Conservation (phyloP, 2,113 vertebrate species). For the Suncus etruscus region DNA sequence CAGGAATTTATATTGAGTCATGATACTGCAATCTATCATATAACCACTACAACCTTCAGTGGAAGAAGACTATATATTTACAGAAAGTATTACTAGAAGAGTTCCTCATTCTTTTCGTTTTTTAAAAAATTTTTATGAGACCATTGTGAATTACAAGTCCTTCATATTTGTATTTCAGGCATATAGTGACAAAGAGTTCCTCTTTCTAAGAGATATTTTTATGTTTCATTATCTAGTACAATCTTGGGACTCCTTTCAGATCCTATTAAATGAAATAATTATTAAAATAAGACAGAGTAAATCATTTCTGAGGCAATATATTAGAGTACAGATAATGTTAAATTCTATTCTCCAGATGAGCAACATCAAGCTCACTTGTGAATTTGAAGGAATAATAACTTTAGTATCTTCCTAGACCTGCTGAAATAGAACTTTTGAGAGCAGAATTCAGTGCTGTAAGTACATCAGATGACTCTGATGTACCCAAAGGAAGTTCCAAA, state of each 20-base stretch:
- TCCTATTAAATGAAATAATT: background rate
- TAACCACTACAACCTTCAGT: background rate
- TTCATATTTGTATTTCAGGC: no score
- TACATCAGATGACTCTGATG: background rate
- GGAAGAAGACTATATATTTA: background rate
- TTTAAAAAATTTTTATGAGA: background rate
- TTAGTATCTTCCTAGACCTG: rapidly evolving
- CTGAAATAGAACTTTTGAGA: background rate
- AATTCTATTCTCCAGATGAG: background rate
- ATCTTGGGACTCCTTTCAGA: background rate
- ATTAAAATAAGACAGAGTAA: background rate
- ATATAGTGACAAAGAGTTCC: no score
- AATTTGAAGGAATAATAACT: background rate
- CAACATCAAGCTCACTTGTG: background rate
- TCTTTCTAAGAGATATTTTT: background rate
- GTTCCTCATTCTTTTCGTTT: background rate
- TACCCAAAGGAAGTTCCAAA: background rate
- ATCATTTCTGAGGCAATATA: background rate
- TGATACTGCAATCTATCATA: background rate
- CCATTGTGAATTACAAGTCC: no score
- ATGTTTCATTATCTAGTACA: background rate
- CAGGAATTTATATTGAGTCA: conserved; percentile 63
- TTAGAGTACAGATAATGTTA: background rate
- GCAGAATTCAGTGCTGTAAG: background rate
- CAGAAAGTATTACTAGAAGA: background rate